These are phyloP conservation scores for Chlorops oryzae DNA, from an alignment of 1,140 invertebrate genomes.

Conservation along the genomic window DNA sequence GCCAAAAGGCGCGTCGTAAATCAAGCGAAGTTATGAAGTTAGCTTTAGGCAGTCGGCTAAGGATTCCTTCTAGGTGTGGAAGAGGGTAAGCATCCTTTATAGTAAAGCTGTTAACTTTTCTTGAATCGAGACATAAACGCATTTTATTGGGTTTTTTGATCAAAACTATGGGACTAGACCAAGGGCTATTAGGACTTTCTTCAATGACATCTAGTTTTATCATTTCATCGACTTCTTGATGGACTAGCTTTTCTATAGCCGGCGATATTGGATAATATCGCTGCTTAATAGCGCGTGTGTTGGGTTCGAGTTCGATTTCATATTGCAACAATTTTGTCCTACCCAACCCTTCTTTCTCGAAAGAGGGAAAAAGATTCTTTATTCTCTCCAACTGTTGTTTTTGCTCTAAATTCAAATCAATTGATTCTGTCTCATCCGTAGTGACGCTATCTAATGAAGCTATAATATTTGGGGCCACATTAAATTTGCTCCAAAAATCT, in stretches of 20 bases:
- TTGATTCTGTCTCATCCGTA: too few species aligned
- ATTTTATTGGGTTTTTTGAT: conserved; percentile 8
- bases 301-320: too few species aligned
- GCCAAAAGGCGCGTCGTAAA: conserved; percentile 11
- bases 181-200: conserved; percentile 14
- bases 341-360: too few species aligned
- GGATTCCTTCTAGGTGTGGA: conserved; percentile 8
- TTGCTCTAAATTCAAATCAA: too few species aligned
- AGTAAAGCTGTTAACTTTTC: conserved; percentile 10
- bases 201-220: conserved; percentile 14
- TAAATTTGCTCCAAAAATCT: too few species aligned
- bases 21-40: conserved; percentile 9
- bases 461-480: too few species aligned
- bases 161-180: conserved; percentile 14
- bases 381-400: too few species aligned
- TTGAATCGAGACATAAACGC: conserved; percentile 9
- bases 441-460: too few species aligned
- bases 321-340: too few species aligned
- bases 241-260: conserved; percentile 17
- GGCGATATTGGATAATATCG: conserved; percentile 15
- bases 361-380: too few species aligned
- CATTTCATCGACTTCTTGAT: conserved; percentile 14
- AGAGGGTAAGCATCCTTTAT: conserved; percentile 13
- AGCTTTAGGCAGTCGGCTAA: conserved; percentile 13
- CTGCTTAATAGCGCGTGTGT: conserved; percentile 8